phyloP scores from a whole-genome alignment of 2,113 vertebrate genomes.

The Pseudorasbora parva region DNA sequence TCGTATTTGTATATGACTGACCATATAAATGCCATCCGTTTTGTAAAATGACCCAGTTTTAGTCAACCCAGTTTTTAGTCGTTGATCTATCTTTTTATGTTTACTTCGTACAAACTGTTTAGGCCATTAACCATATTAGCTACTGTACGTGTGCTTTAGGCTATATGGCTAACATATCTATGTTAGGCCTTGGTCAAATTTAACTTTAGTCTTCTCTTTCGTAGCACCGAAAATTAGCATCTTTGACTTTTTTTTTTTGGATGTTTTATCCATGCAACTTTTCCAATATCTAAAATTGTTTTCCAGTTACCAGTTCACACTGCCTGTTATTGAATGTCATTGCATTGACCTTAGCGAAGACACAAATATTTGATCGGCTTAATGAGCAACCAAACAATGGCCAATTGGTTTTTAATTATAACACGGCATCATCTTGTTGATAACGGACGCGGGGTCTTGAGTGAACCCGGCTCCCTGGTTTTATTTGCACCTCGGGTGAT shows the following conservation, averaged over 20 bases:
- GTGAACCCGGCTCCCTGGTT: slow-evolving; percentile 62
- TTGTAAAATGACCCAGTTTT: no score
- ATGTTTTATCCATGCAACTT: background rate
- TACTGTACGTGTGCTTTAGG: no score
- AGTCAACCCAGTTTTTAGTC: no score
- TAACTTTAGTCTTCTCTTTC: background rate
- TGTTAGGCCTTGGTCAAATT: background rate
- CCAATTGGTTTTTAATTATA: slow-evolving; percentile 68
- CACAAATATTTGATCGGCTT: slow-evolving; percentile 70
- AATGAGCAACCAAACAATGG: slow-evolving; percentile 68
- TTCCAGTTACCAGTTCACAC: slow-evolving; percentile 15
- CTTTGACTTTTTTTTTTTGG: slow-evolving; percentile 3
- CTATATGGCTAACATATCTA: background rate
- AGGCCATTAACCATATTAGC: no score
- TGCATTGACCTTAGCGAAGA: slow-evolving; percentile 69
- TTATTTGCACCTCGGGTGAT: slow-evolving; percentile 81
- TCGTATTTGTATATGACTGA: no score
- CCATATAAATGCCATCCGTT: no score
- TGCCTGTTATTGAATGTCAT: slow-evolving; percentile 49
- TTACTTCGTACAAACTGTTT: background rate
- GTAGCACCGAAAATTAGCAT: background rate
- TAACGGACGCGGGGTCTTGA: slow-evolving; percentile 63
- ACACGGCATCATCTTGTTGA: slow-evolving; percentile 69
- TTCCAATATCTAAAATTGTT: background rate
- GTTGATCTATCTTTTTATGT: background rate